A percentile compares a stretch with the other conserved stretches of the same genome.
phyloP scores from a whole-genome alignment of 2,888 invertebrate genomes.

The Tenthredo notha region DNA sequence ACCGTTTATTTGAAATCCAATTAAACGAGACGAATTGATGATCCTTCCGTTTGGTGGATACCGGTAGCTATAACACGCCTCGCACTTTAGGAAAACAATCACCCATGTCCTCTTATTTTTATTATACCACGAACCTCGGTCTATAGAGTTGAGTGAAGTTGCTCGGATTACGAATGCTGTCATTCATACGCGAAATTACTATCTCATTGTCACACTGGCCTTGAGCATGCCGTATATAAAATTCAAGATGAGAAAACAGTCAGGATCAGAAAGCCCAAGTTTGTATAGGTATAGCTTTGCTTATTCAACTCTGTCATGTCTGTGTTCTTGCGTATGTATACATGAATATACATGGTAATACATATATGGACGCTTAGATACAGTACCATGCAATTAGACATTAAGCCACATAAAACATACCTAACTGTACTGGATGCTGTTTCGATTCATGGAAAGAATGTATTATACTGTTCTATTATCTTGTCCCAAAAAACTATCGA shows the following conservation, averaged over 20 bases:
- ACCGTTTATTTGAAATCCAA: constrained; percentile 51
- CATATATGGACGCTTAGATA: background rate
- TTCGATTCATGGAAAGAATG: constrained; percentile 18
- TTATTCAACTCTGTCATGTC: background rate
- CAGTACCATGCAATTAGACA: constrained; percentile 34
- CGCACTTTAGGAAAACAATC: constrained; percentile 42
- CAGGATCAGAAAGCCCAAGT: background rate
- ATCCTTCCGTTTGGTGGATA: background rate
- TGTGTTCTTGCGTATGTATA: background rate
- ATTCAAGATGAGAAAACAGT: constrained; percentile 9
- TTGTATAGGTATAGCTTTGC: background rate
- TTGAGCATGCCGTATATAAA: constrained; percentile 13
- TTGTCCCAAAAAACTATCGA: constrained; percentile 9
- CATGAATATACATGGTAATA: background rate
- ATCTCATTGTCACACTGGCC: constrained; percentile 45
- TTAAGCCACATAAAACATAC: background rate
- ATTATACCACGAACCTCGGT: constrained; percentile 29
- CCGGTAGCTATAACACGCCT: background rate
- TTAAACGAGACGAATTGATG: constrained; percentile 44
- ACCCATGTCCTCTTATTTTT: constrained; percentile 2
- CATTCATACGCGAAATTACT: constrained; percentile 47
- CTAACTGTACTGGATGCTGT: constrained; percentile 34
- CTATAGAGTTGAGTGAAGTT: constrained; percentile 24
- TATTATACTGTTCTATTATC: background rate
- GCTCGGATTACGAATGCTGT: constrained; percentile 30